Conservation (phyloP, 2,113 vertebrate species). For the Xyrauchen texanus region DNA sequence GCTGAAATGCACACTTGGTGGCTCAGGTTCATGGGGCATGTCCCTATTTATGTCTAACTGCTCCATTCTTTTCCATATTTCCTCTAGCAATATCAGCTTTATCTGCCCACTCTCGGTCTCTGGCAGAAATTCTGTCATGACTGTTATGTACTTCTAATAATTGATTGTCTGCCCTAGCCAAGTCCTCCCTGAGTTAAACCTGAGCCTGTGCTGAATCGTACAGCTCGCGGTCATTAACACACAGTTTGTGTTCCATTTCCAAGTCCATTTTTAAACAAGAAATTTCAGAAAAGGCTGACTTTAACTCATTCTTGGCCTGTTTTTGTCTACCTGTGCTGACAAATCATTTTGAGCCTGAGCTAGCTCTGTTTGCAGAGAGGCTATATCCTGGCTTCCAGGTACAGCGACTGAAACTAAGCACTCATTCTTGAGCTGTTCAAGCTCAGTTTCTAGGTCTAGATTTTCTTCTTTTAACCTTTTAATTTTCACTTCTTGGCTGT, state of each 20-base stretch:
- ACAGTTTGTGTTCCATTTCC: background rate
- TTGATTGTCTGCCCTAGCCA: background rate
- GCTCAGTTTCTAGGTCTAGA: slow-evolving; percentile 3
- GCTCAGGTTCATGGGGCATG: background rate
- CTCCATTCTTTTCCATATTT: background rate
- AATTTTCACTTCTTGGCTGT: background rate
- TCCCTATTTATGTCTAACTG: background rate
- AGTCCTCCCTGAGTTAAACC: background rate
- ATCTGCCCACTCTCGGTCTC: background rate
- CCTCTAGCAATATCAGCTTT: background rate
- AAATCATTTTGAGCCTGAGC: background rate
- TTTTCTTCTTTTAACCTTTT: too few species aligned
- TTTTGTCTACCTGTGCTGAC: background rate
- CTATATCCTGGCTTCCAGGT: background rate
- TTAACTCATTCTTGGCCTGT: background rate
- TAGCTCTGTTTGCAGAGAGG: background rate
- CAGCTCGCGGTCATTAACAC: background rate
- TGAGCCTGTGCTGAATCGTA: background rate
- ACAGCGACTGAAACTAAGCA: background rate
- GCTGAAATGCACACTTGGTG: too few species aligned
- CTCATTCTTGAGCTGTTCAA: background rate
- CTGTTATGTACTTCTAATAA: too few species aligned
- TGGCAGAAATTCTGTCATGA: background rate
- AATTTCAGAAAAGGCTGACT: background rate
- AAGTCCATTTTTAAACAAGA: background rate